These are phyloP conservation scores for Trichogramma dendrolimi DNA, from an alignment of 2,888 invertebrate species.

Conservation along the genomic window DNA sequence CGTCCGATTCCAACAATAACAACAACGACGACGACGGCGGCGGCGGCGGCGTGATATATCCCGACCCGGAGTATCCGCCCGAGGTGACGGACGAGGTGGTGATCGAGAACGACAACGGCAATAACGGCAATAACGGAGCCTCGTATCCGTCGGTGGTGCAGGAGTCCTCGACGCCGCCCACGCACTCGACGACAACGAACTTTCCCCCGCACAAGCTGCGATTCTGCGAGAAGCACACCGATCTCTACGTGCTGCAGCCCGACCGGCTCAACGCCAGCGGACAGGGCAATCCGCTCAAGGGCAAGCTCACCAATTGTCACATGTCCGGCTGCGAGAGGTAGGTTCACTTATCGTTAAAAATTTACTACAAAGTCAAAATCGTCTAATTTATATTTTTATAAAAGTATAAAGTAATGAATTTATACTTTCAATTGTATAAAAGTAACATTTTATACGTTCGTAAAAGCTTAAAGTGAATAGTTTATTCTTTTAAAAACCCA, in stretches of 20 bases:
- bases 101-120: conserved; percentile 34
- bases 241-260: conserved; percentile 80
- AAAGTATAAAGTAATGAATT: too few relatives aligned
- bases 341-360: conserved; percentile 8
- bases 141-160: conserved; percentile 49
- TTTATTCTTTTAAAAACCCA: background rate
- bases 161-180: conserved; percentile 40
- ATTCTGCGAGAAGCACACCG: conserved; percentile 82
- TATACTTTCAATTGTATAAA: too few relatives aligned
- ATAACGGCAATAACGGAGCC: conserved; percentile 46
- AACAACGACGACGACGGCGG: conserved; percentile 22
- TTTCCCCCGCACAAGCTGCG: conserved; percentile 52
- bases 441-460: too few relatives aligned
- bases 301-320: conserved; percentile 83
- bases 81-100: conserved; percentile 49
- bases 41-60: conserved; percentile 32
- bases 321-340: conserved; percentile 83
- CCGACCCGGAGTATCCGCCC: conserved; percentile 41
- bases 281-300: conserved; percentile 79
- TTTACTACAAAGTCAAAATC: background rate
- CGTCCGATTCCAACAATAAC: conserved; percentile 37
- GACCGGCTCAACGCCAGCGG: conserved; percentile 73
- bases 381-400: too few relatives aligned
- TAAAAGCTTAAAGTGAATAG: background rate
- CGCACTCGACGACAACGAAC: conserved; percentile 60